Evolutionary conservation across 30 jellyfish, hydroid and myxozoan species (phyloP).

Genomic region (Turritopsis rubra): DNA sequence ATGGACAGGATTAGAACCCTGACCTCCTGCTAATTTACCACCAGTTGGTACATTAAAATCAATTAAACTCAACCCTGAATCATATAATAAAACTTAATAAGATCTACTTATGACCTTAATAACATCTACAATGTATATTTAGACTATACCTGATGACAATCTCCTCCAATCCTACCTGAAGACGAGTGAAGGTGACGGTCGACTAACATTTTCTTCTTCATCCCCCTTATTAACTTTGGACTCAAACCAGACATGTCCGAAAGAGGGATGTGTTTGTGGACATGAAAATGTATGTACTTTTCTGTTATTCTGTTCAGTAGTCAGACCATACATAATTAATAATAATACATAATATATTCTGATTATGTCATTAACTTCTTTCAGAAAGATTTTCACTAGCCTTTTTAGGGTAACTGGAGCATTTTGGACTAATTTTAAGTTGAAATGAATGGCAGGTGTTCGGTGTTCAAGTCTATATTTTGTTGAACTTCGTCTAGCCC

Average conservation of each 20-base stretch:
- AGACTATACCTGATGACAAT: not conserved
- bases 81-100: no score
- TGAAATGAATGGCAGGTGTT: no score
- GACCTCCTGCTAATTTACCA: no score
- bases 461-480: no score
- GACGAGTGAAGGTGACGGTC: not conserved
- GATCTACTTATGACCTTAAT: no score
- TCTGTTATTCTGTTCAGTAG: not conserved
- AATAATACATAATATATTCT: not conserved
- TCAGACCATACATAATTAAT: not conserved
- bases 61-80: no score
- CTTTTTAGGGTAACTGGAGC: not conserved
- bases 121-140: not conserved
- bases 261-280: conserved; percentile 16
- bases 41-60: no score
- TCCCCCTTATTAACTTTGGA: not conserved
- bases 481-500: no score
- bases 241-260: not conserved
- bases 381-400: not conserved
- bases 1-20: no score
- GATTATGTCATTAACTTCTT: not conserved
- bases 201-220: not conserved
- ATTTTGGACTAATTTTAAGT: no score
- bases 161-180: not conserved
- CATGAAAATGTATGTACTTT: not conserved